Evolutionary conservation across 2,888 invertebrate genomes (phyloP).

Genomic region (Platycheirus rosarum): DNA sequence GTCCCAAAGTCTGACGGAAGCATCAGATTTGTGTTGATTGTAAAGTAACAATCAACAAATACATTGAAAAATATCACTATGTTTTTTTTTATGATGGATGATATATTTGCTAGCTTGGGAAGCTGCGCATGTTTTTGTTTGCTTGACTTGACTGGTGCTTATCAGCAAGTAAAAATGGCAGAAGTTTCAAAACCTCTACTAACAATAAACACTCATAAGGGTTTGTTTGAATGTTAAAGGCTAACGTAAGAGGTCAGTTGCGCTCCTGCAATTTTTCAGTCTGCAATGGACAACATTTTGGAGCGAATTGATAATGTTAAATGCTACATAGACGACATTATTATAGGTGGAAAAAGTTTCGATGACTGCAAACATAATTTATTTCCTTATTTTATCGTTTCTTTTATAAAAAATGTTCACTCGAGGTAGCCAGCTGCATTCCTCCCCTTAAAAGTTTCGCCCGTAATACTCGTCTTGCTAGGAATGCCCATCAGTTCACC

Average conservation of each 20-base stretch:
- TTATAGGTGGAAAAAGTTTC: constrained; percentile 33
- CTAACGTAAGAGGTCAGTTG: constrained; percentile 17
- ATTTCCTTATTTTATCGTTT: too few species aligned
- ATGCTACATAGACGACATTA: constrained; percentile 61
- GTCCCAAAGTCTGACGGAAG: constrained; percentile 75
- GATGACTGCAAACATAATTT: constrained; percentile 44
- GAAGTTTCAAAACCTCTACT: constrained; percentile 13
- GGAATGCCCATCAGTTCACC: too few species aligned
- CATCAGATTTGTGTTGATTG: constrained; percentile 73
- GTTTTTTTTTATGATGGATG: constrained; percentile 69
- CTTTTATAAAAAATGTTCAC: too few species aligned
- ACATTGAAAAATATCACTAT: constrained; percentile 72
- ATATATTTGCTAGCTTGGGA: constrained; percentile 34
- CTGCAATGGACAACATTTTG: constrained; percentile 24
- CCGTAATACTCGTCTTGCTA: too few species aligned
- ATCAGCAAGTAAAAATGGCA: constrained; percentile 28
- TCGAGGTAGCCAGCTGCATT: too few species aligned
- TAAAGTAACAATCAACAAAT: constrained; percentile 73
- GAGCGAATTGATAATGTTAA: neutral
- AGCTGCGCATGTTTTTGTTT: constrained; percentile 34
- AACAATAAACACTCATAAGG: constrained; percentile 33
- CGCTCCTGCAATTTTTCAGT: constrained; percentile 3
- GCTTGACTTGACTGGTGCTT: constrained; percentile 28
- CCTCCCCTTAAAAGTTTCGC: too few species aligned
- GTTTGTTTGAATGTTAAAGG: constrained; percentile 21